phyloP scores from a whole-genome alignment of 1,140 invertebrate genomes.

The Megathymus violae region DNA sequence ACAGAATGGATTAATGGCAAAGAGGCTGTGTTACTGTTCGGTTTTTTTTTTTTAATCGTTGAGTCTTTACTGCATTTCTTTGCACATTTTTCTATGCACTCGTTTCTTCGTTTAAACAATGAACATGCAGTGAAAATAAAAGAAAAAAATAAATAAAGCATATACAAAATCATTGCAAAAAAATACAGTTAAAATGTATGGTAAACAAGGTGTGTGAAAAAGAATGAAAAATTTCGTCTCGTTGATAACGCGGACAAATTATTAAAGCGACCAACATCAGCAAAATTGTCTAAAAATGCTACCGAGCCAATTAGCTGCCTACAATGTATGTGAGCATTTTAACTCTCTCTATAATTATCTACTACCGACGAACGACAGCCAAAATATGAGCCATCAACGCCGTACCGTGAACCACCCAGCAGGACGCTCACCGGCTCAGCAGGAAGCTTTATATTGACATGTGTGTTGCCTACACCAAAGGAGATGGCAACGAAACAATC shows the following conservation, averaged over 20 bases:
- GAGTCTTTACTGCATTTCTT: slow-evolving; percentile 72
- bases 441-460: too few species aligned
- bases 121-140: slow-evolving; percentile 50
- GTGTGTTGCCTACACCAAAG: too few species aligned
- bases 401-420: too few species aligned
- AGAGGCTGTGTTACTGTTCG: slow-evolving; percentile 44
- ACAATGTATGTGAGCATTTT: too few species aligned
- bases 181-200: slow-evolving; percentile 62
- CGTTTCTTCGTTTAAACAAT: slow-evolving; percentile 53
- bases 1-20: slow-evolving; percentile 72
- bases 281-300: not conserved
- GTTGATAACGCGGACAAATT: not conserved
- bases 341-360: too few species aligned
- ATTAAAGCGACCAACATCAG: slow-evolving; percentile 7
- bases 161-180: slow-evolving; percentile 69
- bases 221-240: not conserved
- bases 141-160: slow-evolving; percentile 45
- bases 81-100: slow-evolving; percentile 79
- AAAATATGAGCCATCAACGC: too few species aligned
- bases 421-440: too few species aligned
- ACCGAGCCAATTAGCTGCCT: not conserved
- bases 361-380: too few species aligned
- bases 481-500: too few species aligned
- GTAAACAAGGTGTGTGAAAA: slow-evolving; percentile 13
- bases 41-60: too few species aligned